These are phyloP conservation scores for Dicyrtomina minuta DNA, from an alignment of 2,888 invertebrate genomes.

Conservation along the genomic window DNA sequence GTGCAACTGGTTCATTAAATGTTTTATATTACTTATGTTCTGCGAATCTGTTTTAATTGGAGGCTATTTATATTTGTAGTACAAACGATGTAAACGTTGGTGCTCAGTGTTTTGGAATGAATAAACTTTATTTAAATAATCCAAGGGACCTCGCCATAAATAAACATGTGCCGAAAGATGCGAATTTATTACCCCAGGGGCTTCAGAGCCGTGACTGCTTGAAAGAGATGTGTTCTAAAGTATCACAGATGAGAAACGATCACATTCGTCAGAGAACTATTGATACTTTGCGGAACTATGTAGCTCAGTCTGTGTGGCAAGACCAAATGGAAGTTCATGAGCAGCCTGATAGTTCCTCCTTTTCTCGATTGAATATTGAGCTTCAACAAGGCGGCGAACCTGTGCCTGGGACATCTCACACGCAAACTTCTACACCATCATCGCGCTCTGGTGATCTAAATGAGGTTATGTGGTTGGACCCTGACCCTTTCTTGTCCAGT, in stretches of 20 bases:
- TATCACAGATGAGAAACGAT: constrained; percentile 23
- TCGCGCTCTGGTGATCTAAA: constrained; percentile 11
- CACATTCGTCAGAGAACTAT: constrained; percentile 17
- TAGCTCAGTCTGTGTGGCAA: constrained; percentile 20
- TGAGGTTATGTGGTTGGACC: constrained; percentile 16
- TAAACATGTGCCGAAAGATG: constrained; percentile 6
- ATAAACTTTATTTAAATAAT: constrained; percentile 12
- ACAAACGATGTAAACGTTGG: background rate
- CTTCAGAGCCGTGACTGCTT: constrained; percentile 8
- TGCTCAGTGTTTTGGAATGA: constrained; percentile 14
- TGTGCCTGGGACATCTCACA: background rate
- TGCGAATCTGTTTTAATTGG: too few relatives aligned
- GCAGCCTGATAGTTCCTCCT: too few relatives aligned
- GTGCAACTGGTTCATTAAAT: too few relatives aligned
- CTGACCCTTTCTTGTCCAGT: background rate
- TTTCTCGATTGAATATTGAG: background rate
- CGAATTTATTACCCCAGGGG: background rate
- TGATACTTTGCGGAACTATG: constrained; percentile 17
- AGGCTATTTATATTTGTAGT: too few relatives aligned
- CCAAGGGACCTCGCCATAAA: constrained; percentile 2
- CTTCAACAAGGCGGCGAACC: constrained; percentile 8
- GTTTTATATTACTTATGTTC: too few relatives aligned
- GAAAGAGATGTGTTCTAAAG: constrained; percentile 13
- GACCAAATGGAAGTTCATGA: constrained; percentile 4
- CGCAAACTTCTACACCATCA: constrained; percentile 11